phyloP scores from a whole-genome alignment of 1,140 invertebrate species.

The Scaptomyza graminum region DNA sequence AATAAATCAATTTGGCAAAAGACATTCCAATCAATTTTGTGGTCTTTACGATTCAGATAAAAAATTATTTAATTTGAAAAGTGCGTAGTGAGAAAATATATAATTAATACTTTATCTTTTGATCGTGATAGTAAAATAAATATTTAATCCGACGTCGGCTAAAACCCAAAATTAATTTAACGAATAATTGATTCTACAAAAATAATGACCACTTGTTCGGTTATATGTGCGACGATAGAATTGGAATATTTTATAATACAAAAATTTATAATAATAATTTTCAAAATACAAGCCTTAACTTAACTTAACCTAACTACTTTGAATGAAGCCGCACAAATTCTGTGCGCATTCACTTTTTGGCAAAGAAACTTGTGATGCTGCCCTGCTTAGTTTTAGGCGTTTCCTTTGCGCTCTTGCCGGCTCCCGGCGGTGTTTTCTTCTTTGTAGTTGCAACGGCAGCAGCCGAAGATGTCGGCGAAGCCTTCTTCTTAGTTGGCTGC shows the following conservation, averaged over 20 bases:
- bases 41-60: not conserved
- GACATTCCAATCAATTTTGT: not conserved
- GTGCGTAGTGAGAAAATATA: not conserved
- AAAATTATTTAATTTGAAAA: not conserved
- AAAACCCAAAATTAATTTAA: too few species aligned
- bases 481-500: constrained; percentile 36
- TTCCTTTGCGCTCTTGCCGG: constrained; percentile 44
- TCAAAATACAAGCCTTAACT: not conserved
- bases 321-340: not conserved
- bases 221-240: too few species aligned
- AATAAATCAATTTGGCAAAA: not conserved
- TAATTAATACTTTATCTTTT: too few species aligned
- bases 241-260: not conserved
- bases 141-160: too few species aligned
- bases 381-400: constrained; percentile 69
- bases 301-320: constrained; percentile 3
- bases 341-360: constrained; percentile 57
- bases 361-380: constrained; percentile 76
- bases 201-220: too few species aligned
- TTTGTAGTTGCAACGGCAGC: constrained; percentile 30
- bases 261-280: not conserved
- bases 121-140: too few species aligned
- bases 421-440: constrained; percentile 60
- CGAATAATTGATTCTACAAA: too few species aligned
- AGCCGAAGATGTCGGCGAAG: constrained; percentile 35